Percentiles rank a stretch among this genome's conserved stretches.
These are phyloP conservation scores for Dermatemys mawii DNA, from an alignment of 2,113 vertebrate species.

Conservation along the genomic window DNA sequence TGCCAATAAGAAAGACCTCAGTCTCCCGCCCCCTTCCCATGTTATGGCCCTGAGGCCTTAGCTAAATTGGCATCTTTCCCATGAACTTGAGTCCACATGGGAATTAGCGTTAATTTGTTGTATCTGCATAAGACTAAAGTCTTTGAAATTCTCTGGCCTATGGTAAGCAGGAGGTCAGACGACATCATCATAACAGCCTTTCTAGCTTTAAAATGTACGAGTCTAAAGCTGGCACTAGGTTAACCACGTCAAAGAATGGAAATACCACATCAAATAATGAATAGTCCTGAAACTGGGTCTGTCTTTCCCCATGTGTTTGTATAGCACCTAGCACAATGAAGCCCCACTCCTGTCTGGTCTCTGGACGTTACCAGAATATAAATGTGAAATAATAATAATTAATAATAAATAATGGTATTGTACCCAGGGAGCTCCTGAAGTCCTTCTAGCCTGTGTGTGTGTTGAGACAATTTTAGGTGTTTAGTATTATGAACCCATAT, in stretches of 20 bases:
- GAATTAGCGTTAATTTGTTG: background rate
- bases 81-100: background rate
- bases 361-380: background rate
- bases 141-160: background rate
- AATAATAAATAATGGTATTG: background rate
- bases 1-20: background rate
- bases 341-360: background rate
- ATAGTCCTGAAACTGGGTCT: background rate
- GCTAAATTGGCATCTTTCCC: background rate
- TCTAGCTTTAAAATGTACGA: background rate
- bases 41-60: background rate
- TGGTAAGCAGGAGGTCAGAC: background rate
- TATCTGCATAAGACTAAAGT: background rate
- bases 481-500: background rate
- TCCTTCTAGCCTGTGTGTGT: background rate
- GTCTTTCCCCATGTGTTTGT: background rate
- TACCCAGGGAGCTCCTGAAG: background rate
- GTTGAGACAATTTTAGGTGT: background rate
- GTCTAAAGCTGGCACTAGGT: accelerated
- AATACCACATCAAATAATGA: background rate
- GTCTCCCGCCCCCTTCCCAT: background rate
- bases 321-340: background rate
- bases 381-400: background rate
- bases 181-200: accelerated
- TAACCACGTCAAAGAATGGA: background rate